These are phyloP conservation scores for Cisticola juncidis DNA, from an alignment of 2,113 vertebrate species.

Conservation along the genomic window DNA sequence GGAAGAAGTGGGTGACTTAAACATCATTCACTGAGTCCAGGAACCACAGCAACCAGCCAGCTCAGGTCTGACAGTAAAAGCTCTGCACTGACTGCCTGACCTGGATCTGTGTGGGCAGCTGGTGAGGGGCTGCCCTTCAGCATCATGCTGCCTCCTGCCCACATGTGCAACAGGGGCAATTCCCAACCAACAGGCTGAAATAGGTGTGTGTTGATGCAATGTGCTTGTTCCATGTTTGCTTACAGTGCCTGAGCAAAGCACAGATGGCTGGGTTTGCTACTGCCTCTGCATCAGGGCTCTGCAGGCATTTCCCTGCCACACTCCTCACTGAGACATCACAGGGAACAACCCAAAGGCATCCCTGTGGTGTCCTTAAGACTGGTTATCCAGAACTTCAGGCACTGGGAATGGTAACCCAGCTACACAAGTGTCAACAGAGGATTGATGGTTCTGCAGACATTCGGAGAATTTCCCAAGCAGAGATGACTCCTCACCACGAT, in stretches of 20 bases:
- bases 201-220: not conserved
- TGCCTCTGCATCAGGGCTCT: not conserved
- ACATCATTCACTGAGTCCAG: not conserved
- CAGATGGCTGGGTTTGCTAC: not conserved
- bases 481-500: not conserved
- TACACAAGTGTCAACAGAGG: not conserved
- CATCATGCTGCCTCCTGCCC: rapidly evolving
- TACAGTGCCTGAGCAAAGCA: not conserved
- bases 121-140: not conserved
- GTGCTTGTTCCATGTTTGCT: not conserved
- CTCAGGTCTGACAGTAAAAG: not conserved
- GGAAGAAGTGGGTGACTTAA: not conserved
- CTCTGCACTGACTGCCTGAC: not conserved
- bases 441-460: not conserved
- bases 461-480: not conserved
- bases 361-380: not conserved
- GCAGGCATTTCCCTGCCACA: not conserved
- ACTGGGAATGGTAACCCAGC: not conserved
- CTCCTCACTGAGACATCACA: not conserved
- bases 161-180: not conserved
- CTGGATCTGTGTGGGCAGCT: rapidly evolving
- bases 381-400: not conserved
- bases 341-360: not conserved
- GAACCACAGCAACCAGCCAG: not conserved
- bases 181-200: not conserved